A percentile compares a stretch with the other conserved stretches of the same genome.
These are phyloP conservation scores for Acropora yongei DNA, from an alignment of 64 coral and sea anemone genomes.

Conservation along the genomic window DNA sequence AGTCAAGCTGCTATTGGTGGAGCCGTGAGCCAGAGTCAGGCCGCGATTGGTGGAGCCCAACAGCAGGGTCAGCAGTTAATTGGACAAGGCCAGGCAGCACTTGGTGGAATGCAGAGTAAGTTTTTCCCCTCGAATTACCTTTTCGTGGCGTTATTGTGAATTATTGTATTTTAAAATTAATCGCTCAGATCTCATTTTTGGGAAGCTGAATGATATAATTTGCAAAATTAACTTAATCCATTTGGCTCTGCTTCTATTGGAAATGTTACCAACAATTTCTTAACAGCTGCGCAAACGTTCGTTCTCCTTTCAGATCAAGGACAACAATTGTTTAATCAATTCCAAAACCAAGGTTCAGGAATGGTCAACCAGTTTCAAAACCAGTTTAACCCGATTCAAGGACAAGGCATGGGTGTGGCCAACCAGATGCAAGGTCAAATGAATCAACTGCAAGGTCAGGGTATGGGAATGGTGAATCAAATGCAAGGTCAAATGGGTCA, in stretches of 20 bases:
- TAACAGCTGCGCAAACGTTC: neutral
- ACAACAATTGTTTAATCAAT: slow-evolving; percentile 38
- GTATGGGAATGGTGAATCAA: slow-evolving; percentile 72
- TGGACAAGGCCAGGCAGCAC: slow-evolving; percentile 69
- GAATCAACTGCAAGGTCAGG: slow-evolving; percentile 76
- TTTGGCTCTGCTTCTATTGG: neutral
- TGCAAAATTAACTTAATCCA: too few species aligned
- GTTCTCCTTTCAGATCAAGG: slow-evolving; percentile 48
- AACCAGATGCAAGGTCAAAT: slow-evolving; percentile 54
- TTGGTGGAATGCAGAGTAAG: slow-evolving; percentile 67
- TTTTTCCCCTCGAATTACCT: neutral
- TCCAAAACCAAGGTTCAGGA: slow-evolving; percentile 73
- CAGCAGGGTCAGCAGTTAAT: slow-evolving; percentile 64
- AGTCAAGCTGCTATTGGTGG: slow-evolving; percentile 50
- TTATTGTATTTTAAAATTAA: neutral
- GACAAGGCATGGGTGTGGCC: slow-evolving; percentile 57
- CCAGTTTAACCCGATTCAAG: slow-evolving; percentile 29
- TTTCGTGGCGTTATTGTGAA: neutral
- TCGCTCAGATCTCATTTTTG: neutral
- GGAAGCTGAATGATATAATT: neutral
- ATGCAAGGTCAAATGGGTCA: slow-evolving; percentile 81
- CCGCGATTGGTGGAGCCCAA: slow-evolving; percentile 35
- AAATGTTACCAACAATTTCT: neutral
- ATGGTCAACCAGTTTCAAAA: slow-evolving; percentile 38
- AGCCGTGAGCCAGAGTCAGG: slow-evolving; percentile 55